Percentiles rank a stretch among this genome's conserved stretches.
Evolutionary conservation across 92 coral and sea anemone species (phyloP).

Genomic region (Epizoanthus fatuus): DNA sequence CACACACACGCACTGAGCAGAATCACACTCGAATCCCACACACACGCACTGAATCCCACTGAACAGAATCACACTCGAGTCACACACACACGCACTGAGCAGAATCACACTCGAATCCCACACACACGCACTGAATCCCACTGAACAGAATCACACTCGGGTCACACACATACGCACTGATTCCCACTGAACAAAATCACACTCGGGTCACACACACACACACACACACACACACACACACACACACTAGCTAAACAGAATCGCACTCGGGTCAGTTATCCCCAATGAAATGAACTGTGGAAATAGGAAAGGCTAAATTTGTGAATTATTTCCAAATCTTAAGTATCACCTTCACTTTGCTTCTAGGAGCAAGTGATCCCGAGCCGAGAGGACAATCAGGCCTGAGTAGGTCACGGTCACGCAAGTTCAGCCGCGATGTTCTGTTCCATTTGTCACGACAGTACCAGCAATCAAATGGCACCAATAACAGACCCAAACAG

Average conservation of each 20-base stretch:
- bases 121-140: no score
- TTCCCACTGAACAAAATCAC: no score
- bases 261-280: no score
- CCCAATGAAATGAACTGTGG: no score
- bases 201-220: no score
- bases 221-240: not conserved
- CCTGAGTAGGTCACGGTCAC: constrained; percentile 75
- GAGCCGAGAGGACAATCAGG: constrained; percentile 40
- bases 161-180: not conserved
- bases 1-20: not conserved
- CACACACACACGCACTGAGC: not conserved
- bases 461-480: constrained; percentile 67
- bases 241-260: not conserved
- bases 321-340: not conserved
- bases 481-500: constrained; percentile 60
- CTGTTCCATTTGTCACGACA: constrained; percentile 89
- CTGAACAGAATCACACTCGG: no score
- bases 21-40: no score
- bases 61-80: no score
- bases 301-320: not conserved
- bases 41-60: no score
- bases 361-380: constrained; percentile 36
- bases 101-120: no score
- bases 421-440: constrained; percentile 91
- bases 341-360: not conserved